These are phyloP conservation scores for Stegodyphus dumicola DNA, from an alignment of 1,140 invertebrate species.

Conservation along the genomic window DNA sequence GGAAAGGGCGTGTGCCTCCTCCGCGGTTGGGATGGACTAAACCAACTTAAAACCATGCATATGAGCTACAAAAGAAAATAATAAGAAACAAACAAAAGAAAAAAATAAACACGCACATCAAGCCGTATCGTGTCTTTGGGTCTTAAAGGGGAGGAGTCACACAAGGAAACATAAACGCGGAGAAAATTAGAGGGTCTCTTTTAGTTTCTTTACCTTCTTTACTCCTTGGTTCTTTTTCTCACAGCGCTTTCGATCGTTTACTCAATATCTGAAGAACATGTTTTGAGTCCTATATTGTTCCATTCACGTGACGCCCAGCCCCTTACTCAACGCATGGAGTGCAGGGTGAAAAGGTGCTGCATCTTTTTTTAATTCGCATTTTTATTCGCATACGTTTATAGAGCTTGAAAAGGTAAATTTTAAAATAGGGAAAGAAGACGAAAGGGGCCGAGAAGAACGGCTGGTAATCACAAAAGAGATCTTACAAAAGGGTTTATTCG, in stretches of 20 bases:
- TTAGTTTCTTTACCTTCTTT: background rate
- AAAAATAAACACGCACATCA: background rate
- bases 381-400: too few species aligned
- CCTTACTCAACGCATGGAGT: background rate
- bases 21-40: constrained; percentile 3
- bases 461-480: too few species aligned
- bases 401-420: too few species aligned
- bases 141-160: constrained; percentile 13
- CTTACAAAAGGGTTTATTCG: too few species aligned
- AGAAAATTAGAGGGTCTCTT: constrained; percentile 32
- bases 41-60: constrained; percentile 9
- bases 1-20: constrained; percentile 9
- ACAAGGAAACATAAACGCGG: constrained; percentile 8
- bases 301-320: constrained; percentile 4
- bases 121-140: background rate
- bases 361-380: too few species aligned
- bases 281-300: constrained; percentile 8
- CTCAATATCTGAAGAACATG: constrained; percentile 15
- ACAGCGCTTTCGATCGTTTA: constrained; percentile 1
- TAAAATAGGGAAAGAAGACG: too few species aligned
- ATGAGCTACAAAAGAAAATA: background rate
- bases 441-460: too few species aligned
- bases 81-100: background rate
- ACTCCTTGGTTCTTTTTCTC: background rate
- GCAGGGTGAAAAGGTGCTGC: too few species aligned